Evolutionary conservation across 2,888 invertebrate species (phyloP), one percentile per base, ranked within the genome.

Genomic region (Polydrusus pterygomalis): DNA sequence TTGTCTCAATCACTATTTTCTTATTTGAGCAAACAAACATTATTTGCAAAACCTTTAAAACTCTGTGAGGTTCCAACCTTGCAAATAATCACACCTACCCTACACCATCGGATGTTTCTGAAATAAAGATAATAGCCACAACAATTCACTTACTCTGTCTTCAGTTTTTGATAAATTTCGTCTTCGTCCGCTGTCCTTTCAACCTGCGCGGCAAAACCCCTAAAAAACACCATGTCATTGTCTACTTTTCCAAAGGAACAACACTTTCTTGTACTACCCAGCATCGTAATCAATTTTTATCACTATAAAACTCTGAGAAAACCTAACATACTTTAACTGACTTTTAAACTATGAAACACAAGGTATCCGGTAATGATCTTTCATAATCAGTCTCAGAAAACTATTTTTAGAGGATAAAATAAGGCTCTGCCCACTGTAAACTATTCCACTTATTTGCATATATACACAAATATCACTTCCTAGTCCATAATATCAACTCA

Each of bases 121-220:
- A n/a, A n/a, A n/a, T n/a, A n/a, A n/a, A n/a, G n/a, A n/a, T n/a
- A n/a, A n/a, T n/a, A n/a, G n/a, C n/a, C n/a, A n/a, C n/a, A 43
- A n/a, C 2, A 43, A 43, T 13, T 54, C 81, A 93, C 93, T 93
- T 91, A 94, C 94, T 92, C 92, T 81, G 93, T 91, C 87, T 94
- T 94, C 80, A 96, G 89, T 86, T 95, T 94, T 88, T 94, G 94
- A 87, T 95, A 96, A 80, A 95, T 94, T 81, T 95, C 94, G 86
- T 96, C 95, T 86, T 96, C 94, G 30, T 95, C 95, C 83, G 91
- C 91, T 78, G 93, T 93, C 83, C 93, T 90, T 62, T 85, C 82
- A 77, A 80, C 83, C 85, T 94, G 93, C 47, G 94, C 91, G 79
- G 93, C 93, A 88, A 96, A 97, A 80, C 96, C 95, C 80, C 96